A percentile compares a stretch with the other conserved stretches of the same genome.
phyloP scores from a whole-genome alignment of 2,797 vertebrate genomes.

The Numenius phaeopus region DNA sequence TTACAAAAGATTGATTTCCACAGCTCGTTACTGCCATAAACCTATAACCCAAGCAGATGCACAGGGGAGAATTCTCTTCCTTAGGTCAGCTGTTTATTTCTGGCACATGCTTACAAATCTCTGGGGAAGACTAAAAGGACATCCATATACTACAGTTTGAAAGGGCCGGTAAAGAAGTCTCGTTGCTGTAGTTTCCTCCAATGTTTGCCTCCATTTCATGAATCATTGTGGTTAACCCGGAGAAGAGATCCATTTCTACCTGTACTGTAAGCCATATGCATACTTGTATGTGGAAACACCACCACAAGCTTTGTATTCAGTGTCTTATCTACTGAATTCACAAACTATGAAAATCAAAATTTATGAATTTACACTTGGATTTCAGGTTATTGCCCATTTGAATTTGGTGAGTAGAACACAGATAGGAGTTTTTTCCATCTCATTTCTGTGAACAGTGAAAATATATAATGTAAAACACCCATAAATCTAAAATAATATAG shows the following conservation, averaged over 20 bases:
- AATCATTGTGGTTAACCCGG: not conserved
- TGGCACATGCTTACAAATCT: slow-evolving; percentile 25
- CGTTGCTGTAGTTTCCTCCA: not conserved
- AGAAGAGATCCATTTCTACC: not conserved
- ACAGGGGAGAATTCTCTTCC: slow-evolving; percentile 50
- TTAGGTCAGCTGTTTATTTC: slow-evolving; percentile 65
- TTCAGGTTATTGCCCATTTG: not conserved
- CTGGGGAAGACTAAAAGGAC: slow-evolving; percentile 34
- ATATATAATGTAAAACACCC: not conserved
- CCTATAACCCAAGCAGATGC: slow-evolving; percentile 60
- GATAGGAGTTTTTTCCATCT: not conserved
- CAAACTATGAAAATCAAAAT: not conserved
- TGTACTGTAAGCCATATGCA: not conserved
- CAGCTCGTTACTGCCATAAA: slow-evolving; percentile 67
- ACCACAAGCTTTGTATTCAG: not conserved
- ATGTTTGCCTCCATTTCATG: not conserved
- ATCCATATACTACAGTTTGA: not conserved
- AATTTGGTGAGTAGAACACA: not conserved
- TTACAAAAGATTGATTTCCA: slow-evolving; percentile 77
- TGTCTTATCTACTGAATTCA: not conserved
- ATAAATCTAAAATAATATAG: not conserved
- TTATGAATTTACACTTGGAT: not conserved
- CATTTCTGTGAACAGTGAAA: not conserved
- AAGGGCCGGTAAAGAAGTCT: slow-evolving; percentile 1
- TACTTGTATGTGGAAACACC: not conserved